A percentile compares a stretch with the other conserved stretches of the same genome.
These are phyloP conservation scores for Acanthopleura granulata DNA, from an alignment of 2,888 invertebrate species.

Conservation along the genomic window DNA sequence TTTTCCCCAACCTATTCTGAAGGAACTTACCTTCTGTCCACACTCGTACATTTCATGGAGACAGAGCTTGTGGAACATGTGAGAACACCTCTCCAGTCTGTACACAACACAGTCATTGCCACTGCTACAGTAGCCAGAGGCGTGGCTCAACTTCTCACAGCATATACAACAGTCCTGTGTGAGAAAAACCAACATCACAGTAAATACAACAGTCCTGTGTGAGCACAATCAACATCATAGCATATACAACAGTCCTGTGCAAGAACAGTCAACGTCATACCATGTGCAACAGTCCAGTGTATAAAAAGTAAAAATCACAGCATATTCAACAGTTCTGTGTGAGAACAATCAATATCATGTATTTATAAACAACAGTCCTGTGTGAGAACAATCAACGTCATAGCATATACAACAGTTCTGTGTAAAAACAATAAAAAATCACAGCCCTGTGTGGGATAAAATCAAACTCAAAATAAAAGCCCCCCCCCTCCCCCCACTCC, in stretches of 20 bases:
- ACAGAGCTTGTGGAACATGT: constrained; percentile 85
- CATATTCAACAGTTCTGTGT: background rate
- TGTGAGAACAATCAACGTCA: background rate
- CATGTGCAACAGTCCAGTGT: constrained; percentile 34
- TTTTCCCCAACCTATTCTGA: background rate
- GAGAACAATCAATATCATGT: background rate
- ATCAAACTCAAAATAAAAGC: too few species aligned
- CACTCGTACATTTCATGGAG: constrained; percentile 80
- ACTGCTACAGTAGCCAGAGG: constrained; percentile 65
- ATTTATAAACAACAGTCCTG: too few species aligned
- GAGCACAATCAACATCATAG: constrained; percentile 53
- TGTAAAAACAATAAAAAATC: too few species aligned
- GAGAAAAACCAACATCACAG: constrained; percentile 20
- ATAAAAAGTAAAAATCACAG: background rate
- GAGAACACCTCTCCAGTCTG: constrained; percentile 81
- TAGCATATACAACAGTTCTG: too few species aligned
- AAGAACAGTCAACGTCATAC: constrained; percentile 44
- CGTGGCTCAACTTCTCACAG: constrained; percentile 59
- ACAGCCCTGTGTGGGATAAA: too few species aligned
- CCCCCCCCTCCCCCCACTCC: too few species aligned
- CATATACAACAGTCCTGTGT: constrained; percentile 67
- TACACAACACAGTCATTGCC: constrained; percentile 72
- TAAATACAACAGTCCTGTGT: background rate
- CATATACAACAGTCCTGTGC: constrained; percentile 62
- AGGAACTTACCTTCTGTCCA: constrained; percentile 52